A percentile compares a stretch with the other conserved stretches of the same genome.
phyloP scores from a whole-genome alignment of 2,888 invertebrate genomes.

The Glaucopsyche alexis region DNA sequence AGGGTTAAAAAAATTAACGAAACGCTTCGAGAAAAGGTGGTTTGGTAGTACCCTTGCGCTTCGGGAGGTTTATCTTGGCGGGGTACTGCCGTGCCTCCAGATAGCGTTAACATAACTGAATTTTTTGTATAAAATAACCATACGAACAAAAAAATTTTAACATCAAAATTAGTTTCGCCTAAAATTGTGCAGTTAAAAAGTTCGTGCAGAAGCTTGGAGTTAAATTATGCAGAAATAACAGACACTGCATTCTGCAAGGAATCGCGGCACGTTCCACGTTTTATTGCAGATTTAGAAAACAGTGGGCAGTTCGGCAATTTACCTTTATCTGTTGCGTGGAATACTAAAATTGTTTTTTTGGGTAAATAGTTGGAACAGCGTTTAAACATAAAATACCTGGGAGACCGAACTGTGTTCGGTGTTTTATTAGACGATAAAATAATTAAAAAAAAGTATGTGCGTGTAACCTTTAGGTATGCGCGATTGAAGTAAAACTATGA shows the following conservation, averaged over 20 bases:
- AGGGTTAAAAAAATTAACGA: too few species aligned
- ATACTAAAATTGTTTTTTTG: neutral
- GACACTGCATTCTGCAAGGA: slow-evolving; percentile 11
- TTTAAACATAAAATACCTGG: too few species aligned
- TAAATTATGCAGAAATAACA: slow-evolving; percentile 32
- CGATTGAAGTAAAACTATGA: too few species aligned
- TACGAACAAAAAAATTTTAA: neutral
- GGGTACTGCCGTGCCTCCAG: too few species aligned
- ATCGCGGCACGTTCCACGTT: slow-evolving; percentile 11
- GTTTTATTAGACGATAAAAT: too few species aligned
- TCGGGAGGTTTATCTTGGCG: too few species aligned
- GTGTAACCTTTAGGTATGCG: too few species aligned
- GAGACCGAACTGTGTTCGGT: too few species aligned
- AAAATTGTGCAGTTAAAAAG: slow-evolving; percentile 2
- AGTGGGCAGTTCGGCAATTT: neutral
- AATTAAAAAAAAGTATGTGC: too few species aligned
- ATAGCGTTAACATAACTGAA: too few species aligned
- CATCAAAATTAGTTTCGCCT: neutral
- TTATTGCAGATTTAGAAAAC: slow-evolving; percentile 6
- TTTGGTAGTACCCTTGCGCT: too few species aligned
- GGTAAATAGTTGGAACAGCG: neutral
- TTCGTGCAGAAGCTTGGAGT: neutral
- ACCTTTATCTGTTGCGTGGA: neutral
- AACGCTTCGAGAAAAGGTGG: too few species aligned
- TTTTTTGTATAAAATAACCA: neutral